A percentile compares a stretch with the other conserved stretches of the same genome.
phyloP scores from a whole-genome alignment of 2,113 vertebrate species.

The Phyllostomus discolor region DNA sequence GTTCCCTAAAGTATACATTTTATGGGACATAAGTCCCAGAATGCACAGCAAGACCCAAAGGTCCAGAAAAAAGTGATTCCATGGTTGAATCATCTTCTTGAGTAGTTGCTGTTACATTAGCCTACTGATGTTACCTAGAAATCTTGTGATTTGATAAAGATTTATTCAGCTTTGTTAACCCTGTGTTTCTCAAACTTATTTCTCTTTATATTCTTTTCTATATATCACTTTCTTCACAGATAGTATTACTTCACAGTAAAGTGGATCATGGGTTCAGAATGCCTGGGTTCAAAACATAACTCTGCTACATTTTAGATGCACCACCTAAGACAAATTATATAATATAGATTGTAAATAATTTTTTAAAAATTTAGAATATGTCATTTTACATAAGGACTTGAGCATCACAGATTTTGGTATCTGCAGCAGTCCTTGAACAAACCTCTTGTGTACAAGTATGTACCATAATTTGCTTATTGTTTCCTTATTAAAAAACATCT shows the following conservation, averaged over 20 bases:
- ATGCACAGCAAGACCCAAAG: not conserved
- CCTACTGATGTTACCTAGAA: not conserved
- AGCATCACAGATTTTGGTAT: not conserved
- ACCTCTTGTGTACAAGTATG: not conserved
- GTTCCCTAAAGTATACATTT: not conserved
- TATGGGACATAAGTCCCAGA: not conserved
- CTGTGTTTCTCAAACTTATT: not conserved
- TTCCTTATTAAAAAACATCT: not conserved
- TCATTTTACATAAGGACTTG: not conserved
- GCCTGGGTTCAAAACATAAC: not conserved
- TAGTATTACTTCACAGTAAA: not conserved
- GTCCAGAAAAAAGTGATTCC: not conserved
- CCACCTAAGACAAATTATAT: not conserved
- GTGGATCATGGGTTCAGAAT: not conserved
- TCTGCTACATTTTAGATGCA: not conserved
- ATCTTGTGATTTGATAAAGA: not conserved
- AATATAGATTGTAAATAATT: not conserved
- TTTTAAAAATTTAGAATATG: not conserved
- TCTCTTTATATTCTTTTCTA: not conserved
- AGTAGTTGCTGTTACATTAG: not conserved
- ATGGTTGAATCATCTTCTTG: not conserved
- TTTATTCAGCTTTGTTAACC: not conserved
- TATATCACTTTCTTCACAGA: not conserved
- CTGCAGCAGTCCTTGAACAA: not conserved
- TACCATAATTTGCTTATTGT: not conserved